Percentiles rank a stretch among this genome's conserved stretches.
Conservation (phyloP, 2,888 invertebrate genomes). For the Ectemnius lituratus region DNA sequence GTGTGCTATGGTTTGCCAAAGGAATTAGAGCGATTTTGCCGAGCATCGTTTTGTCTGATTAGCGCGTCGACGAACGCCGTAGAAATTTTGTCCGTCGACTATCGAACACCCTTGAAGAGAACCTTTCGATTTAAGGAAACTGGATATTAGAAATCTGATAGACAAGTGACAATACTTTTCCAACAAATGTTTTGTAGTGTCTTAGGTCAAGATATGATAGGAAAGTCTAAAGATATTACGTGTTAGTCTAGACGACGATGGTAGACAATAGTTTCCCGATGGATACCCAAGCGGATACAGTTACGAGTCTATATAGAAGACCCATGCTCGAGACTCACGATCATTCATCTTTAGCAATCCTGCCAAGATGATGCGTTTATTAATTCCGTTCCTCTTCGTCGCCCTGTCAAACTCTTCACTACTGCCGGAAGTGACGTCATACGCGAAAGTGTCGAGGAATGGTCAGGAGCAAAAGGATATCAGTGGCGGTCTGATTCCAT, state of each 20-base stretch:
- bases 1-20: constrained; percentile 60
- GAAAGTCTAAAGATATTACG: background rate
- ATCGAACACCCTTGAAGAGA: fast-evolving
- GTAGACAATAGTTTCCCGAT: constrained; percentile 51
- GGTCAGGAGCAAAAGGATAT: constrained; percentile 41
- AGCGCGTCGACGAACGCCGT: constrained; percentile 41
- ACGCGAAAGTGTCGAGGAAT: constrained; percentile 67
- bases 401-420: constrained; percentile 28
- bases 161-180: background rate
- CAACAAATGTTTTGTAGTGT: background rate
- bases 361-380: constrained; percentile 52
- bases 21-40: constrained; percentile 59
- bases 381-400: constrained; percentile 37
- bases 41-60: constrained; percentile 56
- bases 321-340: constrained; percentile 6
- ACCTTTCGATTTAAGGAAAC: background rate
- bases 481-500: constrained; percentile 32
- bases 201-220: too few relatives aligned
- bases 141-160: background rate
- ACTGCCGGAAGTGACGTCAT: constrained; percentile 62
- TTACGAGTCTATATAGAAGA: constrained; percentile 69
- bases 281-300: constrained; percentile 56
- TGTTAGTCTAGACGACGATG: background rate
- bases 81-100: constrained; percentile 45
- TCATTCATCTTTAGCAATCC: constrained; percentile 50